phyloP scores from a whole-genome alignment of 2,797 vertebrate species.

The Sebastes taczanowskii region DNA sequence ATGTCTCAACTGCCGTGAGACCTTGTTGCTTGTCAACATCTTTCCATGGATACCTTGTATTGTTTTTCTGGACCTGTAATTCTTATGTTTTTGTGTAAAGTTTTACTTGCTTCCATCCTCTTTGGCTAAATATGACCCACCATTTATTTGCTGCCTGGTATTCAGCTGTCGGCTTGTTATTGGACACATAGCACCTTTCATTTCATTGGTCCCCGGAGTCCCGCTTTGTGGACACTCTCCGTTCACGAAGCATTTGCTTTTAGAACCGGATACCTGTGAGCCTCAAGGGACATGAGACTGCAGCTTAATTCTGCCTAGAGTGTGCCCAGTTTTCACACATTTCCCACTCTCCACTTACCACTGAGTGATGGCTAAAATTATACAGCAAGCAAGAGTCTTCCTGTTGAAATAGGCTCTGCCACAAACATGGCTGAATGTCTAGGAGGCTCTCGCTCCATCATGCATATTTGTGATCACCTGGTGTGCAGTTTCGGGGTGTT shows the following conservation, averaged over 20 bases:
- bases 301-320: conserved; percentile 29
- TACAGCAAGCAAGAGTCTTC: conserved; percentile 14
- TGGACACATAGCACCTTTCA: conserved; percentile 33
- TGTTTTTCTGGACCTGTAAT: background rate
- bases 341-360: conserved; percentile 28
- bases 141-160: background rate
- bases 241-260: conserved; percentile 36
- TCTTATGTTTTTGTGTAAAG: background rate
- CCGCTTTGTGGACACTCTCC: conserved; percentile 4
- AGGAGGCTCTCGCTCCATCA: conserved; percentile 3
- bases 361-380: conserved; percentile 37
- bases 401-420: background rate
- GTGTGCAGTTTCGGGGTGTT: conserved; percentile 5
- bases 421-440: background rate
- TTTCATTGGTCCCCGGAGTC: conserved; percentile 2
- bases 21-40: background rate
- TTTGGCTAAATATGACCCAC: background rate
- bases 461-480: conserved; percentile 5
- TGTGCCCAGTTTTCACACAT: conserved; percentile 28
- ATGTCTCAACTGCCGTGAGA: too few relatives aligned
- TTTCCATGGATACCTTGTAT: background rate
- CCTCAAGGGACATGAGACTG: conserved; percentile 25
- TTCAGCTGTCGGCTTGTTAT: background rate
- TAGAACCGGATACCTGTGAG: conserved; percentile 35
- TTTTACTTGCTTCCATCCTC: background rate